Conservation (phyloP, 1,140 invertebrate genomes). For the Drosophila sp. region DNA sequence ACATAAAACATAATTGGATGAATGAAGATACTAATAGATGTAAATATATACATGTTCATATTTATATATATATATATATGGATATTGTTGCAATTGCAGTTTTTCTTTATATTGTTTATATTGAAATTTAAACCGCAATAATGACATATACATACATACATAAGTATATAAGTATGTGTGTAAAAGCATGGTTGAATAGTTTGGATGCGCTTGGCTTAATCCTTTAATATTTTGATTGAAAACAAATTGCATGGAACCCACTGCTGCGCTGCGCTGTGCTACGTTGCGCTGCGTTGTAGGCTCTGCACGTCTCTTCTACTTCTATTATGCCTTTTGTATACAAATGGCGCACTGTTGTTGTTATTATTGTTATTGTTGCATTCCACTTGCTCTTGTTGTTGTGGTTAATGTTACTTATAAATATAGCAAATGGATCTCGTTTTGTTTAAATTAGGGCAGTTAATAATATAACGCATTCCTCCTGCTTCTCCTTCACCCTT, state of each 20-base stretch:
- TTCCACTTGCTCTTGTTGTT: slow-evolving; percentile 54
- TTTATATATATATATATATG: no score
- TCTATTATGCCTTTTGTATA: slow-evolving; percentile 59
- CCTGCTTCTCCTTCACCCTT: not conserved
- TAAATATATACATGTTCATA: no score
- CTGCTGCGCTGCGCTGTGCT: slow-evolving; percentile 9
- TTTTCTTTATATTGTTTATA: no score
- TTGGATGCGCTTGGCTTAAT: not conserved
- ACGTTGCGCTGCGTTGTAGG: slow-evolving; percentile 12
- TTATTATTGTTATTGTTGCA: slow-evolving; percentile 67
- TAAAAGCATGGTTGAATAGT: not conserved
- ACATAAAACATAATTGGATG: no score
- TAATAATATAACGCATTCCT: slow-evolving; percentile 39
- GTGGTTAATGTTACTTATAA: slow-evolving; percentile 36
- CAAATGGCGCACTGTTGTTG: slow-evolving; percentile 59
- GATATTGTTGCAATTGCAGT: no score
- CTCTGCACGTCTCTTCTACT: slow-evolving; percentile 40
- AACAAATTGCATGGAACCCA: slow-evolving; percentile 13
- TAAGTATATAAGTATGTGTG: not conserved
- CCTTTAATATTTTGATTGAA: slow-evolving; percentile 1
- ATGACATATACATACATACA: not conserved
- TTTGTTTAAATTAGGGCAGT: slow-evolving; percentile 35
- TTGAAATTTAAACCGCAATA: not conserved
- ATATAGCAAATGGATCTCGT: slow-evolving; percentile 65
- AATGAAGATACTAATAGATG: no score